phyloP scores from a whole-genome alignment of 2,888 invertebrate genomes.

The Drosophila buzzatii region DNA sequence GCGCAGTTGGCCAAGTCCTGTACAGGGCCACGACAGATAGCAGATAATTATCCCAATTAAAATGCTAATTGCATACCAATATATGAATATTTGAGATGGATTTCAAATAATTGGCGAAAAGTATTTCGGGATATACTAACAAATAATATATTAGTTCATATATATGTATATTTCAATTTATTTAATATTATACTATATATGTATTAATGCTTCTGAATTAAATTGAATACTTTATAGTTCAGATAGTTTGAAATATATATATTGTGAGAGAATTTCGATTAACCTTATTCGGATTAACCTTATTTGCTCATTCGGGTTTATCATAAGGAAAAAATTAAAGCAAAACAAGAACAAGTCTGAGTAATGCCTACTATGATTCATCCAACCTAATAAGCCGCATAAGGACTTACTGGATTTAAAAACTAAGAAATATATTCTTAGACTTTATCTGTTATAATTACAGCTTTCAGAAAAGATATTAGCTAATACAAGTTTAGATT shows the following conservation, averaged over 20 bases:
- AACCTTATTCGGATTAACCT: too few species aligned
- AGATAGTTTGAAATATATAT: too few species aligned
- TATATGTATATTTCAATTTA: background rate
- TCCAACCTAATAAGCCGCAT: too few species aligned
- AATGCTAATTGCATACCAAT: conserved; percentile 4
- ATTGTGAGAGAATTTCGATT: too few species aligned
- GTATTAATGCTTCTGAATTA: background rate
- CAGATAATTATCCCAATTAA: background rate
- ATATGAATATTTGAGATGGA: background rate
- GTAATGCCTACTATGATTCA: too few species aligned
- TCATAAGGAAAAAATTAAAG: background rate
- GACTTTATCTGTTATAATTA: too few species aligned
- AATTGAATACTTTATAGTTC: too few species aligned
- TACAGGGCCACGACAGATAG: background rate
- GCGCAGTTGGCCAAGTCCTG: background rate
- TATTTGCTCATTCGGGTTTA: background rate
- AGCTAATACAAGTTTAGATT: too few species aligned
- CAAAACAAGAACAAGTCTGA: too few species aligned
- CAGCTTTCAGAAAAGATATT: too few species aligned
- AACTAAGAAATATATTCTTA: too few species aligned
- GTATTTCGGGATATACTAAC: background rate
- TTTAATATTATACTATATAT: background rate
- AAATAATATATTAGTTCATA: background rate
- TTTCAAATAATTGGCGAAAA: background rate
- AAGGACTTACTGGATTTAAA: too few species aligned